These are phyloP conservation scores for Phenganax subtilis DNA, from an alignment of 92 coral and sea anemone genomes.

Conservation along the genomic window DNA sequence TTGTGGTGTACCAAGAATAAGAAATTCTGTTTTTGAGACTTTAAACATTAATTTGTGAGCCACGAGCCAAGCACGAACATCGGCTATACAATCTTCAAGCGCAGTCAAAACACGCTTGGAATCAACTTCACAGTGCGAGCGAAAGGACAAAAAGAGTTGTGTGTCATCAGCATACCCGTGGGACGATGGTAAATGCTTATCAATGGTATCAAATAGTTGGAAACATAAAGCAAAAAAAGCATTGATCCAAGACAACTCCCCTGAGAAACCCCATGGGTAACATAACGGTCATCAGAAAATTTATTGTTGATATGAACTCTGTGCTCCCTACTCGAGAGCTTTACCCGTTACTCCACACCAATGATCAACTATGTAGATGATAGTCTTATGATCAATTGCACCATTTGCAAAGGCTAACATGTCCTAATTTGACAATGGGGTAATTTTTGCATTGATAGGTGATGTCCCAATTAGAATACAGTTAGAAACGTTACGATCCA, in stretches of 20 bases:
- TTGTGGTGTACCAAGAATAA: too few relatives aligned
- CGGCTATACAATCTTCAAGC: too few relatives aligned
- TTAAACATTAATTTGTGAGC: too few relatives aligned
- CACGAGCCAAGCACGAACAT: too few relatives aligned
- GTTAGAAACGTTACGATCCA: too few relatives aligned
- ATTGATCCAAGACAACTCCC: slow-evolving; percentile 10
- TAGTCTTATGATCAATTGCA: background rate
- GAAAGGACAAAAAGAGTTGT: slow-evolving; percentile 40
- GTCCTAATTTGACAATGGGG: too few relatives aligned
- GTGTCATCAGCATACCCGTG: slow-evolving; percentile 43
- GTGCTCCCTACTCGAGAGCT: slow-evolving; percentile 2
- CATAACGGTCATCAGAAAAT: background rate
- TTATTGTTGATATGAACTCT: background rate
- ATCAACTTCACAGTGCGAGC: slow-evolving; percentile 27
- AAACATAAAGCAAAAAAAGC: background rate
- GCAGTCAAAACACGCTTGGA: background rate
- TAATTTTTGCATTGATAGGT: too few relatives aligned
- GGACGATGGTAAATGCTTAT: slow-evolving; percentile 13
- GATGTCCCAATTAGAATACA: too few relatives aligned
- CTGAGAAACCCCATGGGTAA: background rate
- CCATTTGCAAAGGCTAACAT: background rate
- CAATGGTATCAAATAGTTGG: background rate
- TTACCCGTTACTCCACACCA: background rate
- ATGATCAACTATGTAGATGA: background rate
- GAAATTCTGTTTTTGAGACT: too few relatives aligned